Percentiles rank a stretch among this genome's conserved stretches.
Conservation (phyloP, 35 echinoderm and acorn worm species). For the Acanthaster planci region DNA sequence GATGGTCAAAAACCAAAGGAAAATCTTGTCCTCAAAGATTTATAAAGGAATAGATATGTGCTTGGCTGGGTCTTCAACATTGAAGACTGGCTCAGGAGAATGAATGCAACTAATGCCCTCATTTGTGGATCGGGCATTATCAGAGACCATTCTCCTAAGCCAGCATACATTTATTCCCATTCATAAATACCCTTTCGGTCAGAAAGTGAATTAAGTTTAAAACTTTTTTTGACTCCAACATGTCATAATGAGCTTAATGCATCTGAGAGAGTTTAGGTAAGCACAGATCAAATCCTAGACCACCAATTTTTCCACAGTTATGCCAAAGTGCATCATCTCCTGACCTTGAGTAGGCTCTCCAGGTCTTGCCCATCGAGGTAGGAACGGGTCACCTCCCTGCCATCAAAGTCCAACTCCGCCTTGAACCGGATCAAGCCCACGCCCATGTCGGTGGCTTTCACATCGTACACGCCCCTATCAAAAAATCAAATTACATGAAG, state of each 20-base stretch:
- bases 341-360: conserved; percentile 80
- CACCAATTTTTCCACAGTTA: neutral
- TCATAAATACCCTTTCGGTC: too few relatives aligned
- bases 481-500: neutral
- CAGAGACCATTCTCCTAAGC: too few relatives aligned
- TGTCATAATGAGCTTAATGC: neutral
- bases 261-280: neutral
- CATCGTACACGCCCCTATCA: conserved; percentile 84
- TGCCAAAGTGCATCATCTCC: neutral
- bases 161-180: too few relatives aligned
- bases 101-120: too few relatives aligned
- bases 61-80: too few relatives aligned
- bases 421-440: conserved; percentile 89
- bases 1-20: too few relatives aligned
- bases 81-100: too few relatives aligned
- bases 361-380: conserved; percentile 88
- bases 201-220: too few relatives aligned
- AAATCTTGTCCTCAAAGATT: too few relatives aligned
- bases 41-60: too few relatives aligned
- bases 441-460: conserved; percentile 95
- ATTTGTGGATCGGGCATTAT: too few relatives aligned
- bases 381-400: conserved; percentile 80
- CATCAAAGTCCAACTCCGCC: conserved; percentile 94
- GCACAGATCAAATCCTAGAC: neutral
- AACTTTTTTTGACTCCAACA: too few relatives aligned